Evolutionary conservation across 2,113 vertebrate species (phyloP), one percentile per base, ranked within the genome.

Genomic region (Hoplias malabaricus): DNA sequence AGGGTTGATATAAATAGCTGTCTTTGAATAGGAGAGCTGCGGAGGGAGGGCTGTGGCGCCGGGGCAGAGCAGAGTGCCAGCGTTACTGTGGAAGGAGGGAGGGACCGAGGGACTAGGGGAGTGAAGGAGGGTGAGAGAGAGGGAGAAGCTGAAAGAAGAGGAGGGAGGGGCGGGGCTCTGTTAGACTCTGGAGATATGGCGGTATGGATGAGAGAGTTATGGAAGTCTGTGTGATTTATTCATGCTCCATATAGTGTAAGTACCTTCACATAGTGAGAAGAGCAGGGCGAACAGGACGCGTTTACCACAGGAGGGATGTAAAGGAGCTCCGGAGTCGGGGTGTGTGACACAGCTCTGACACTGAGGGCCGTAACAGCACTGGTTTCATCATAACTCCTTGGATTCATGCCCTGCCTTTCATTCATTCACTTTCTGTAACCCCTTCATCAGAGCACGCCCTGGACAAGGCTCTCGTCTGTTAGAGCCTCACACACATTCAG

Each of bases 211-310:
- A 79, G 76, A 78, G 69, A 65, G 82, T 83, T 86, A 85, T 62
- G 79, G 61, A 83, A 79, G 80, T 81, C 79, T 86, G 33, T 82
- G 88, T 91, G 69, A 88, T 87, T 87, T 89, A 90, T 91, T 89
- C 82, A 89, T 90, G 80, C 82, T 79, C 57, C 83, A 62, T 78
- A 81, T 81, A 85, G 81, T 82, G 80, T 75, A 84, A 81, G 63
- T 56, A 72, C 81, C 75, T 63, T 29, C 61, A 69, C 29, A 50
- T 78, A 63, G 66, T 68, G 63, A 25, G 13, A 12, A 71, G 69
- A 27, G 69, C 25, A 56, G 38, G 53, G 9, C 27, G 21, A 21
- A 70, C 46, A 10, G 50, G 57, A 57, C 25, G 70, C 62, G 14
- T 56, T 48, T 63, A 78, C 48, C 63, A 31, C 74, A 31, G 63